These are phyloP conservation scores for Drosophila imparisetae DNA, from an alignment of 2,888 invertebrate species.

Conservation along the genomic window DNA sequence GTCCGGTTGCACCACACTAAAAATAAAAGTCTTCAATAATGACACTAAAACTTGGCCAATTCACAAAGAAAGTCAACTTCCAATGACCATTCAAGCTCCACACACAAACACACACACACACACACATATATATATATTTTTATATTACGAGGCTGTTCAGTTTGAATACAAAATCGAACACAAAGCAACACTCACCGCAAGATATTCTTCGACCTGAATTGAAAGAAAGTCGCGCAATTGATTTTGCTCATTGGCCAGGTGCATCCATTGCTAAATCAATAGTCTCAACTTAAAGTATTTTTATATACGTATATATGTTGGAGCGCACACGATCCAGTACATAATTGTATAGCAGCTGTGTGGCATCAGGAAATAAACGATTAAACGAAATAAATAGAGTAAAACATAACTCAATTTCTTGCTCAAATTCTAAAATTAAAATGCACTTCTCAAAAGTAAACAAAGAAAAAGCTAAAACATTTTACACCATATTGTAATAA, in stretches of 20 bases:
- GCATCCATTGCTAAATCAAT: background rate
- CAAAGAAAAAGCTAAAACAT: background rate
- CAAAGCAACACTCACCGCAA: conserved; percentile 2
- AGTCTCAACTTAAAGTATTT: background rate
- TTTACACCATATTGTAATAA: background rate
- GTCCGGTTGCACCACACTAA: background rate
- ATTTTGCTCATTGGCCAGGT: background rate
- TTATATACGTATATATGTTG: background rate
- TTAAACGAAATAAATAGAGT: too few species aligned
- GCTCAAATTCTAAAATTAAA: background rate
- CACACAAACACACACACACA: background rate
- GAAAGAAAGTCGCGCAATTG: conserved; percentile 12
- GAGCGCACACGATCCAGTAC: background rate
- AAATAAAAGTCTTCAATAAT: conserved; percentile 37
- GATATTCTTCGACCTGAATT: conserved; percentile 2
- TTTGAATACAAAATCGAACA: background rate
- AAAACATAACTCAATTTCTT: background rate
- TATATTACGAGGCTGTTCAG: background rate
- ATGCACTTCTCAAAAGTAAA: background rate
- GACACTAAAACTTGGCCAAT: conserved; percentile 23
- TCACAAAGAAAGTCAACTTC: conserved; percentile 35
- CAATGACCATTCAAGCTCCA: conserved; percentile 11
- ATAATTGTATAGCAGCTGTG: background rate
- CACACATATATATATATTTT: background rate
- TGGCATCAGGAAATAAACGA: background rate